Percentiles rank a stretch among this genome's conserved stretches.
Evolutionary conservation across 2,113 vertebrate genomes (phyloP).

Genomic region (Neoarius graeffei): DNA sequence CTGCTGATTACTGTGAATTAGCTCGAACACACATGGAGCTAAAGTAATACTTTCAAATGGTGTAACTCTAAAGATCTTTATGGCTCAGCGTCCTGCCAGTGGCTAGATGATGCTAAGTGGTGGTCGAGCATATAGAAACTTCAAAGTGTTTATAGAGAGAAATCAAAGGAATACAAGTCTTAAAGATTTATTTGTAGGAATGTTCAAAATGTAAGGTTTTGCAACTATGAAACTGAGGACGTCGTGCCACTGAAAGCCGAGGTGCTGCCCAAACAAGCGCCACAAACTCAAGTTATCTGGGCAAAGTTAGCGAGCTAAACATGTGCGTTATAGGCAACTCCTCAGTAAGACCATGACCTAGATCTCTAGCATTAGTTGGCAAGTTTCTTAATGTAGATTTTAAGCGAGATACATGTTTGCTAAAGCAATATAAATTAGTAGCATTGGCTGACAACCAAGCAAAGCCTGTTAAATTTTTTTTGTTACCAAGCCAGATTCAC

Average conservation of each 20-base stretch:
- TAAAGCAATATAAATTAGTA: neutral
- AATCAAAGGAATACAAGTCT: neutral
- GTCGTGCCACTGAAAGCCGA: neutral
- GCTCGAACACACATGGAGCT: neutral
- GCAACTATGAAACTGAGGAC: neutral
- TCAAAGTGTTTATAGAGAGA: neutral
- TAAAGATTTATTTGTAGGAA: neutral
- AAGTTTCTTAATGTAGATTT: neutral
- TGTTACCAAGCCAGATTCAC: neutral
- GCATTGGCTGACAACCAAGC: neutral
- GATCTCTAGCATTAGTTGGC: neutral
- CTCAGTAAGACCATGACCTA: neutral
- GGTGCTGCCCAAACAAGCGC: neutral
- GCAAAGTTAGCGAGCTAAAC: neutral
- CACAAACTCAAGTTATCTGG: neutral
- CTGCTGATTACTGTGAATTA: neutral
- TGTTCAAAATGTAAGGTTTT: neutral
- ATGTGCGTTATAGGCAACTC: neutral
- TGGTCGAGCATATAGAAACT: neutral
- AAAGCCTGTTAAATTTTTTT: neutral
- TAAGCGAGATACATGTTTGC: neutral
- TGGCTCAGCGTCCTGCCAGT: neutral
- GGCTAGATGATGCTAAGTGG: neutral
- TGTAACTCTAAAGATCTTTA: neutral
- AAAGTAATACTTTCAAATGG: neutral